phyloP scores from a whole-genome alignment of 1,140 invertebrate genomes.

The Lasioglossum albipes region DNA sequence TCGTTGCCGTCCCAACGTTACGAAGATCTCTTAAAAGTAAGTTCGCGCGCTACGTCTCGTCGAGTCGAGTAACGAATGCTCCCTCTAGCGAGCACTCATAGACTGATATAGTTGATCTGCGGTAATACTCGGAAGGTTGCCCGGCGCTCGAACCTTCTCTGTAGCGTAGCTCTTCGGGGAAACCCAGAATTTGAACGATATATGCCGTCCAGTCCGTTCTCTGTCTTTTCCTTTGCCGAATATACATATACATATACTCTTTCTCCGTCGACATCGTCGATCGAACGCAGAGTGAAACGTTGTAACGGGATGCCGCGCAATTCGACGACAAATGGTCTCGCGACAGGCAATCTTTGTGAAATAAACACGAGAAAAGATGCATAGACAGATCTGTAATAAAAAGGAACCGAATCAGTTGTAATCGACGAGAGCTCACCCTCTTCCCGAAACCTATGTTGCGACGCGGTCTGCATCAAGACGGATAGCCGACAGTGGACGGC shows the following conservation, averaged over 20 bases:
- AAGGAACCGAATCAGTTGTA: slow-evolving; percentile 6
- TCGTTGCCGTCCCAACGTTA: slow-evolving; percentile 2
- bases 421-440: slow-evolving; percentile 19
- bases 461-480: not conserved
- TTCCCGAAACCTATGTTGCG: slow-evolving; percentile 25
- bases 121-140: not conserved
- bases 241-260: no score
- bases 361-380: not conserved
- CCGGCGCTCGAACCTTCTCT: no score
- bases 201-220: no score
- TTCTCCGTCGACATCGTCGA: no score
- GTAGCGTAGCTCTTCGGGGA: no score
- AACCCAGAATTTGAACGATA: no score
- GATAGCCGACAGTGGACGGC: not conserved
- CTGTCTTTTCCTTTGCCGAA: no score
- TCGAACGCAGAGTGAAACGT: slow-evolving; percentile 29
- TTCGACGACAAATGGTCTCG: not conserved
- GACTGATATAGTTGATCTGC: slow-evolving; percentile 41
- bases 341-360: slow-evolving; percentile 2
- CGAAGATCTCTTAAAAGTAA: slow-evolving; percentile 58
- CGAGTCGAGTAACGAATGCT: slow-evolving; percentile 22
- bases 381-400: slow-evolving; percentile 16
- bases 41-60: slow-evolving; percentile 17
- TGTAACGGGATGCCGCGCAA: not conserved
- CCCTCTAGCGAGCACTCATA: slow-evolving; percentile 28